Conservation (phyloP, 2,888 invertebrate species). For the Eueremaeus valkanovi region DNA sequence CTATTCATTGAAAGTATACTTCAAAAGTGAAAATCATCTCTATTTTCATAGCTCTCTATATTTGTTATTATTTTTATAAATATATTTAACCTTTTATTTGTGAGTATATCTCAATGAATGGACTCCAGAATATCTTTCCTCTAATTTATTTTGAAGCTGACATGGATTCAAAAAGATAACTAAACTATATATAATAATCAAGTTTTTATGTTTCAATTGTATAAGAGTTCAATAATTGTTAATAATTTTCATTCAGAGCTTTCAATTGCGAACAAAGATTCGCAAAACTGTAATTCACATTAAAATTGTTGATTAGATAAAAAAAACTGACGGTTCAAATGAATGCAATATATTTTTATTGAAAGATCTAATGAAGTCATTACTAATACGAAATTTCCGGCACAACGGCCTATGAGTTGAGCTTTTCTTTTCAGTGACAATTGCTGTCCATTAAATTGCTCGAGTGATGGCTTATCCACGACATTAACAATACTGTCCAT, state of each 20-base stretch:
- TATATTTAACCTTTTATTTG: too few species aligned
- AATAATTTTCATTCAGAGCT: background rate
- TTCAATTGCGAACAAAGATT: constrained; percentile 1
- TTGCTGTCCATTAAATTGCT: constrained; percentile 27
- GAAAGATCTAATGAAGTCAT: constrained; percentile 3
- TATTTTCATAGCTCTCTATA: too few species aligned
- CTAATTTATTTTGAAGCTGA: too few species aligned
- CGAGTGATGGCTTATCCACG: background rate
- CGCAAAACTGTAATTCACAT: background rate
- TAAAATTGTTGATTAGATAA: constrained; percentile 19
- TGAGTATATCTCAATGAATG: too few species aligned
- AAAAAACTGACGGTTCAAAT: background rate
- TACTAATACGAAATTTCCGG: constrained; percentile 18
- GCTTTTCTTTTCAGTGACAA: constrained; percentile 26
- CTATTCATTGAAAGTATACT: background rate
- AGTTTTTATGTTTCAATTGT: too few species aligned
- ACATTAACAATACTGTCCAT: constrained; percentile 9
- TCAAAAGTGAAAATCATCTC: too few species aligned
- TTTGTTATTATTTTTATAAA: too few species aligned
- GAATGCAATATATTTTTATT: background rate
- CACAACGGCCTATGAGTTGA: too few species aligned
- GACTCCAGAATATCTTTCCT: too few species aligned
- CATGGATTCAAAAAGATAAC: too few species aligned
- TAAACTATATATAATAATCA: too few species aligned
- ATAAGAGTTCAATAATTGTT: background rate